phyloP scores from a whole-genome alignment of 2,888 invertebrate genomes.

The Xylota segnis region DNA sequence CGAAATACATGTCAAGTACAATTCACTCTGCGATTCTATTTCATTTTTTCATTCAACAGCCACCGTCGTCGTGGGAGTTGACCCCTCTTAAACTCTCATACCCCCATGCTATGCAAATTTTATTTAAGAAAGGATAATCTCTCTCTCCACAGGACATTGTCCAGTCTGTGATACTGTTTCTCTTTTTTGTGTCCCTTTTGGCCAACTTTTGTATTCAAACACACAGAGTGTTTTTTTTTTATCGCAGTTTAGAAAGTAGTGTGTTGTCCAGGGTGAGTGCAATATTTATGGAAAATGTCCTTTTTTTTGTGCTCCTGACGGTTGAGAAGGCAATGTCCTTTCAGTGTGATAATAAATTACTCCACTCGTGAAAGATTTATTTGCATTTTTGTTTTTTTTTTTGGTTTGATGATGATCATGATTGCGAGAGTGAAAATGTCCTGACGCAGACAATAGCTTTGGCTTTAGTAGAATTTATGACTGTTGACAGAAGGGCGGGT shows the following conservation, averaged over 20 bases:
- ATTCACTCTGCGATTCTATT: conserved; percentile 55
- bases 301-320: neutral
- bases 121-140: conserved; percentile 56
- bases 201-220: conserved; percentile 21
- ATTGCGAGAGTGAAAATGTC: conserved; percentile 44
- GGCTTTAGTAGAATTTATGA: conserved; percentile 65
- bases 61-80: conserved; percentile 18
- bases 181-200: conserved; percentile 13
- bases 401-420: conserved; percentile 44
- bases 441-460: conserved; percentile 36
- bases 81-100: conserved; percentile 2
- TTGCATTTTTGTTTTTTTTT: conserved; percentile 50
- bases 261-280: conserved; percentile 12
- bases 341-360: conserved; percentile 71
- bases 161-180: conserved; percentile 31
- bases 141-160: conserved; percentile 61
- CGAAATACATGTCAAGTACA: conserved; percentile 67
- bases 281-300: conserved; percentile 51
- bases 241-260: conserved; percentile 38
- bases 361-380: conserved; percentile 69
- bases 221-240: conserved; percentile 20
- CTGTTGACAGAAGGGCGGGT: conserved; percentile 53
- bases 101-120: conserved; percentile 64
- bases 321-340: conserved; percentile 62
- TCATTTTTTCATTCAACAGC: conserved; percentile 15